These are phyloP conservation scores for Ruditapes philippinarum DNA, from an alignment of 1,140 invertebrate species.

Conservation along the genomic window DNA sequence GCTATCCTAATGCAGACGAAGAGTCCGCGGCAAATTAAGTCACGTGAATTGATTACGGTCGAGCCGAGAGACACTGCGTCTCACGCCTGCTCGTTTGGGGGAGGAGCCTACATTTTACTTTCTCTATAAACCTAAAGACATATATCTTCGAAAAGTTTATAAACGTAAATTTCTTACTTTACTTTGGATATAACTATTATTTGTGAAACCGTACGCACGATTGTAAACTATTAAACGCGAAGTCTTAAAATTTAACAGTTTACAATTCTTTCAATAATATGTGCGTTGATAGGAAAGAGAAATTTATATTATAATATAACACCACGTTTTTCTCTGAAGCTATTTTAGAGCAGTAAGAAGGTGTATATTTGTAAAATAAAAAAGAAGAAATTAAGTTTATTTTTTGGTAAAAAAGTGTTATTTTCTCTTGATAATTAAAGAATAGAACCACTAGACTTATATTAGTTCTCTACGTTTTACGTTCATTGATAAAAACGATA, in stretches of 20 bases:
- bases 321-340: too few species aligned
- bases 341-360: too few species aligned
- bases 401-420: too few species aligned
- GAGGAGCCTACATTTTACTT: neutral
- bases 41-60: conserved; percentile 20
- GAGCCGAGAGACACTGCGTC: conserved; percentile 19
- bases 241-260: neutral
- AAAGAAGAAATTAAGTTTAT: too few species aligned
- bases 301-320: too few species aligned
- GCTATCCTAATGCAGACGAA: neutral
- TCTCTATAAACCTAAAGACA: conserved; percentile 48
- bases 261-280: neutral
- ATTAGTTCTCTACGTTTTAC: too few species aligned
- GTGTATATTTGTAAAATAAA: too few species aligned
- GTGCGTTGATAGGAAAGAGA: neutral
- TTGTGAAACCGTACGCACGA: neutral
- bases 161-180: conserved; percentile 8
- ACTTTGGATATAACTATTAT: neutral
- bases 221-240: neutral
- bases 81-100: neutral
- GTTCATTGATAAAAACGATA: too few species aligned
- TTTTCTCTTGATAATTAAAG: too few species aligned
- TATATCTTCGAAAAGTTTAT: conserved; percentile 38
- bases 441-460: too few species aligned
- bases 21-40: neutral